Evolutionary conservation across 92 coral and sea anemone genomes (phyloP), one percentile per base, ranked within the genome.

Genomic region (Epizoanthus ramosus): DNA sequence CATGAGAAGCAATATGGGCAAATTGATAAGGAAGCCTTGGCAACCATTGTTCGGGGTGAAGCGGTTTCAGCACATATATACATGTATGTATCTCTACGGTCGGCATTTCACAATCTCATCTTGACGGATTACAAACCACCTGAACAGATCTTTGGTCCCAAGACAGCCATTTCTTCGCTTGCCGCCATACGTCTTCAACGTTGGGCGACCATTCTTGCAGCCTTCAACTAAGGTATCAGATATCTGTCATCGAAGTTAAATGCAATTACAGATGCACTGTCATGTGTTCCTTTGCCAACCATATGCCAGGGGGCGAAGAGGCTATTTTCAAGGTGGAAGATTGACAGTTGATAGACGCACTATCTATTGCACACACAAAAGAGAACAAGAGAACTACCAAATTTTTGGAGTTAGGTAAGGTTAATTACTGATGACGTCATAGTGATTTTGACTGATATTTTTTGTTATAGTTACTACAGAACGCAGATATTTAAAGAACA

Each of bases 141-240:
- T 15, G 60, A 54, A 23, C 39, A 74, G 24, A 64, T 74, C 35
- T 58, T 66, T 18, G 83, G 89, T 9, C 89, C 75, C 17, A 61
- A 87, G 56, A 56, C 66, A 19, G 45, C 52, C 22, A 23, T 56
- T 35, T 43, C 24, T 43, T 39, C 68, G 8, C 68, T 56, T 24
- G 84, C 88, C 19, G 84, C 84, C 6, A 58, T 75, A 70, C 82
- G 84, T 65, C 74, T 85, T 64, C 88, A 53, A 18, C 66, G 84
- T 13, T 85, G 84, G 88, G 71, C 64, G 3, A 75, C 75, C 41
- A 75, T 54, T 22, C 81, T 76, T 17, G 64, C 88, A 33, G 83
- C 79, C n/a, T 79, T 85, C 85, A 71, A 71, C 35, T 84, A 84
- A 67, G 58, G 73, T 25, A 66, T 84, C 5, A 84, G 45, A 37